Evolutionary conservation across 1,140 invertebrate genomes (phyloP).

Genomic region (Myzus persicae): DNA sequence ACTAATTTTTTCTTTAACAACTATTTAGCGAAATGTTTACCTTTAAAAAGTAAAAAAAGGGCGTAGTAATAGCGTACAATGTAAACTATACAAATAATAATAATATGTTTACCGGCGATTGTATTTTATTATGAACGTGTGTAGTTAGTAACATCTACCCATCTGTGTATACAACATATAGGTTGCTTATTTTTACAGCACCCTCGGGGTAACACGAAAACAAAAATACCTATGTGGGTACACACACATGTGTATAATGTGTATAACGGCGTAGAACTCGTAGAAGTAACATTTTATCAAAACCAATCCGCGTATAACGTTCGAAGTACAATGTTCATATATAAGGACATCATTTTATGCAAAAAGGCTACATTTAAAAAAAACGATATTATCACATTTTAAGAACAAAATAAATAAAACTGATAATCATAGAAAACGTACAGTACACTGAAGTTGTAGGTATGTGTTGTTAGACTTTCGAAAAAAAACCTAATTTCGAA

Average conservation of each 20-base stretch:
- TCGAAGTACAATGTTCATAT: neutral
- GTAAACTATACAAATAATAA: neutral
- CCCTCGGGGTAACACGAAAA: neutral
- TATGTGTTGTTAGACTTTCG: neutral
- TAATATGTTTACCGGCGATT: neutral
- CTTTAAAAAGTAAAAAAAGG: neutral
- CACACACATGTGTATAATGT: neutral
- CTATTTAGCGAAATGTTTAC: neutral
- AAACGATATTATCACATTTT: neutral
- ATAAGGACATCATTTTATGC: neutral
- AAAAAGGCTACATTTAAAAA: neutral
- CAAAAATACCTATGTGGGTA: neutral
- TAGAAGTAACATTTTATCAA: neutral
- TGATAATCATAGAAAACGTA: neutral
- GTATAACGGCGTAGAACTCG: neutral
- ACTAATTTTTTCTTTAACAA: no score
- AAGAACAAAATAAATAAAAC: neutral
- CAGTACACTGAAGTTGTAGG: neutral
- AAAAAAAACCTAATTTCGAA: neutral
- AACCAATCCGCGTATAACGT: neutral
- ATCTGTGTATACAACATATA: neutral
- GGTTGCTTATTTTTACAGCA: conserved; percentile 5
- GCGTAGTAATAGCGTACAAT: neutral
- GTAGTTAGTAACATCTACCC: neutral
- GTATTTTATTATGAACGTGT: neutral